Conservation (phyloP, 2,888 invertebrate species). For the Lamellibrachia satsuma region DNA sequence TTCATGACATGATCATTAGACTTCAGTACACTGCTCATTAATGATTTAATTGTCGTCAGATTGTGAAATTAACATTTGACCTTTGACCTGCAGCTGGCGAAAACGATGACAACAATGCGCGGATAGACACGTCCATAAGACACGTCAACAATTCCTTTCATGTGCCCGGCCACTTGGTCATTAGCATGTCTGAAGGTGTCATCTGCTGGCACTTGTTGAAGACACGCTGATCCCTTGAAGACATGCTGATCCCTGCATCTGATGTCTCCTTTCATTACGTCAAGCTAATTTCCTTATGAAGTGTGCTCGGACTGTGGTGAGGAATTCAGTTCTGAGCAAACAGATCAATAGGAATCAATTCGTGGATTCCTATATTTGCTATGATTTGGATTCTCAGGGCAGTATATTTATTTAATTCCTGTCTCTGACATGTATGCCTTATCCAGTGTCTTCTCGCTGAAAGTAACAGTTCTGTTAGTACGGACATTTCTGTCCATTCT, state of each 20-base stretch:
- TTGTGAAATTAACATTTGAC: neutral
- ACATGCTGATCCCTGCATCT: neutral
- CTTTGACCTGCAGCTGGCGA: neutral
- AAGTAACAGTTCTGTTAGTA: too few species aligned
- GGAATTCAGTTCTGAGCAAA: neutral
- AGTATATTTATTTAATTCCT: too few species aligned
- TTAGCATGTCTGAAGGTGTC: neutral
- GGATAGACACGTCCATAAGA: neutral
- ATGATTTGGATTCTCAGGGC: neutral
- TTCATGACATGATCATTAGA: neutral
- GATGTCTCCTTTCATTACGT: neutral
- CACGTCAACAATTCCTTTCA: neutral
- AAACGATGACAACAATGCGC: neutral
- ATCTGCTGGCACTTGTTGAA: neutral
- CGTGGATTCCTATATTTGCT: neutral
- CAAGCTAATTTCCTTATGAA: neutral
- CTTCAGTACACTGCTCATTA: neutral
- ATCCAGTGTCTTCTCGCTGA: too few species aligned
- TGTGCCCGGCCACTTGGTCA: neutral
- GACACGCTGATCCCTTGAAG: neutral
- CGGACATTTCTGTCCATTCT: too few species aligned
- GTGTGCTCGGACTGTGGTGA: neutral
- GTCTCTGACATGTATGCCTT: too few species aligned
- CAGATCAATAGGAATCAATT: neutral
- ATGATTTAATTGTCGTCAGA: neutral